Percentiles rank a stretch among this genome's conserved stretches.
Conservation (phyloP, 2,113 vertebrate genomes). For the Pseudopipra pipra region DNA sequence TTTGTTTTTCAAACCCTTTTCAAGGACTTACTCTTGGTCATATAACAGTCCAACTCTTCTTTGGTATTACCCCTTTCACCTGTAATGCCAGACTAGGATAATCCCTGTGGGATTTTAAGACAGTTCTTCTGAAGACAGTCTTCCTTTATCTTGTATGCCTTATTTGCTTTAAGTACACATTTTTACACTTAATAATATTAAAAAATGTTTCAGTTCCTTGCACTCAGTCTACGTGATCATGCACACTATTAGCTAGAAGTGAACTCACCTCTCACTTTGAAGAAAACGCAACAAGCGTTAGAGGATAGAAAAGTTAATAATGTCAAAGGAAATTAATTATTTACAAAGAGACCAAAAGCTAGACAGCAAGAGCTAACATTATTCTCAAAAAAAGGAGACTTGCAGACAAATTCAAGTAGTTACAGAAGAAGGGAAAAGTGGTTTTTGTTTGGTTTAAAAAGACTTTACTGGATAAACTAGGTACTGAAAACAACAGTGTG, state of each 20-base stretch:
- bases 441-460: not conserved
- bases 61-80: not conserved
- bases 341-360: not conserved
- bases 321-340: not conserved
- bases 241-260: not conserved
- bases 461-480: not conserved
- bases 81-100: not conserved
- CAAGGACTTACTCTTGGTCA: not conserved
- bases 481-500: not conserved
- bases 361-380: not conserved
- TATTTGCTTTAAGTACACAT: not conserved
- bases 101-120: not conserved
- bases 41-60: not conserved
- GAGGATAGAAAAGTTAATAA: not conserved
- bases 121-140: not conserved
- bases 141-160: not conserved
- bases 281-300: not conserved
- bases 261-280: not conserved
- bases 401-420: not conserved
- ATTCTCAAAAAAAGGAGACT: not conserved
- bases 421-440: not conserved
- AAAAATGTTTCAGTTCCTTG: not conserved
- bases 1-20: not conserved
- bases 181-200: not conserved
- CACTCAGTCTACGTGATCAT: not conserved